Evolutionary conservation across 2,113 vertebrate genomes (phyloP), one percentile per base, ranked within the genome.

Genomic region (Diadophis punctatus): DNA sequence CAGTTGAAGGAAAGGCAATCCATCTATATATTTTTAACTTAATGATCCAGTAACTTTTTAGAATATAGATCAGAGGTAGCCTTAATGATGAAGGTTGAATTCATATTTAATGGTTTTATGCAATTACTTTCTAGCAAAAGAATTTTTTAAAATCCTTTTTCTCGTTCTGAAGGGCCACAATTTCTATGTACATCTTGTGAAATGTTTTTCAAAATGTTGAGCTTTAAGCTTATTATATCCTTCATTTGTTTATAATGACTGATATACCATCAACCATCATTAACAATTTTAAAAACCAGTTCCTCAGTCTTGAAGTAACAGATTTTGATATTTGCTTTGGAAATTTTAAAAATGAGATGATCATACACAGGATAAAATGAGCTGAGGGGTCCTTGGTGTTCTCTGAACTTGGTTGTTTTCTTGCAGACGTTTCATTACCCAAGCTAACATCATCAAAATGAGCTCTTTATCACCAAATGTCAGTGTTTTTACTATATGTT

Each of bases 51-150:
- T 58, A 88, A 85, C 43, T 84, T 58, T 43, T 27, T 60, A 49
- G 18, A 84, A 51, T 68, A 27, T 12, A 84, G 56, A 91, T 34
- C 23, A 74, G 51, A 56, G 48, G 1, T 48, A 56, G 51, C 86
- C 88, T 30, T 91, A 88, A 58, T 22, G 22, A 27, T 43, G 68
- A 88, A 39, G 43, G 68, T 20, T 18, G 20, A 84, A 48, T 30
- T 34, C 16, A 93, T 74, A 56, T 88, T 80, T 93, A 91, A 91
- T 39, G 20, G 39, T 91, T 87, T 85, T 56, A 49, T 25, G 12
- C 90, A 90, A 88, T 93, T 93, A 93, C 34, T 86, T 90, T 80
- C 34, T 25, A 88, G 5, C 6, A 53, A 51, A 90, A 90, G 39
- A 43, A 56, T 80, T 80, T 90, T 90, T n/a, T 5, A 27, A 91